Conservation (phyloP, 2,888 invertebrate genomes). For the Eupithecia inturbata region DNA sequence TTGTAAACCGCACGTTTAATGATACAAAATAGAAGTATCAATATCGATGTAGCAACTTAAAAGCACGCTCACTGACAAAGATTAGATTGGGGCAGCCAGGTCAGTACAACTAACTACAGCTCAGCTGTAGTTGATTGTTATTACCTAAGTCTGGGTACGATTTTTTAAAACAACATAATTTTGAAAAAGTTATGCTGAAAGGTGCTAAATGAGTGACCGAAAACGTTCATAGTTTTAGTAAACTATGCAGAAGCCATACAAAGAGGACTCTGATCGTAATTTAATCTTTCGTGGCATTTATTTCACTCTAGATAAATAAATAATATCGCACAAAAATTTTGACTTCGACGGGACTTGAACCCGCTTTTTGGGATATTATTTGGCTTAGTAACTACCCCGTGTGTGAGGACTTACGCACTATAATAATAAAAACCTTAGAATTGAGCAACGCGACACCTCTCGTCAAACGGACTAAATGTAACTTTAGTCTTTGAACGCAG, state of each 20-base stretch:
- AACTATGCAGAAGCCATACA: background rate
- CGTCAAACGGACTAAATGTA: no score
- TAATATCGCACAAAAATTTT: no score
- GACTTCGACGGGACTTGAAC: no score
- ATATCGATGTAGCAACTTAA: conserved; percentile 33
- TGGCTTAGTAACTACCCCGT: no score
- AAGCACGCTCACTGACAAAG: conserved; percentile 17
- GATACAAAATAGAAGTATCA: conserved; percentile 36
- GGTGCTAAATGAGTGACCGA: background rate
- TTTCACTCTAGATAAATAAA: background rate
- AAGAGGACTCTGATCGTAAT: background rate
- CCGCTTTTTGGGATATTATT: no score
- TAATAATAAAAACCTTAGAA: no score
- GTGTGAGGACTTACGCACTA: no score
- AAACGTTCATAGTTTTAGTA: background rate
- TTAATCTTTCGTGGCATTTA: background rate
- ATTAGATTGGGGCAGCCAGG: conserved; percentile 1
- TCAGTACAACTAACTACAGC: background rate
- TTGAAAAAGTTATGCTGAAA: background rate
- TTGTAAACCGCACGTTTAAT: conserved; percentile 30
- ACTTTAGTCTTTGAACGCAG: no score
- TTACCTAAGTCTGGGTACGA: background rate
- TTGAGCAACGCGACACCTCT: no score
- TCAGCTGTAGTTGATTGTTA: background rate
- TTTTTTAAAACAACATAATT: background rate